Base-by-base conservation (phyloP, 2,888 invertebrate genomes). In the Meteorus cinctellus region DNA sequence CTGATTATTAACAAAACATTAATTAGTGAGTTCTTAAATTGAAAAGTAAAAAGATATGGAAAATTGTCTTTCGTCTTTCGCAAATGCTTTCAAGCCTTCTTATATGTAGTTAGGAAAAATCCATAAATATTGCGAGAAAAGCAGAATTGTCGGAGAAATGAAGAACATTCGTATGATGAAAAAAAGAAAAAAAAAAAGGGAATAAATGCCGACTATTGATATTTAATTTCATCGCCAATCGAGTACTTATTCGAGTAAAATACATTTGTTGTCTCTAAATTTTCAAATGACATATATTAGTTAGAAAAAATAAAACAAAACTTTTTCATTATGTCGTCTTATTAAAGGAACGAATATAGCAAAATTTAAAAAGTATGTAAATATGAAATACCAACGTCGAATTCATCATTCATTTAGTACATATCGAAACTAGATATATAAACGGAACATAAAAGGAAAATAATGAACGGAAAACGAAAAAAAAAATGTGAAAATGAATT, bases 31-130 rank as follows among this genome's bases (percentile, higher is more conserved):
- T 75, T 75, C 73, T 78, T 74, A 55, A 73, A 75, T 77, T 69
- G 70, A 75, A 60, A 73, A 73, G 79, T 69, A 68, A 75, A 60
- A 12, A 12, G 19, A 62, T 41, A 41, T 41, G 12, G 19, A 76
- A 72, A 34, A 63, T 76, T 76, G 51, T 76, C 76, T 76, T 68
- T 72, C 68, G 76, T 74, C 73, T 73, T 73, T 73, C 72, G 77
- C 76, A 74, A 75, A 78, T 79, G 76, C 78, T 80, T 81, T 80
- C 72, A 77, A 80, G 80, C 76, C 81, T 81, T 78, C 74, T 73
- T 78, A 77, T 77, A 80, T 80, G 77, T 79, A 76, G 77, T 77
- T 75, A 55, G 63, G 19, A 27, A 48, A 34, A 67, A 34, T 41
- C 48, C 41, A 36, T 65, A 51, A 59, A 36, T 70, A 65, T 66